Evolutionary conservation across 2,797 vertebrate species (phyloP), one percentile per base, ranked within the genome.

Genomic region (Sphenopsis melanotis): DNA sequence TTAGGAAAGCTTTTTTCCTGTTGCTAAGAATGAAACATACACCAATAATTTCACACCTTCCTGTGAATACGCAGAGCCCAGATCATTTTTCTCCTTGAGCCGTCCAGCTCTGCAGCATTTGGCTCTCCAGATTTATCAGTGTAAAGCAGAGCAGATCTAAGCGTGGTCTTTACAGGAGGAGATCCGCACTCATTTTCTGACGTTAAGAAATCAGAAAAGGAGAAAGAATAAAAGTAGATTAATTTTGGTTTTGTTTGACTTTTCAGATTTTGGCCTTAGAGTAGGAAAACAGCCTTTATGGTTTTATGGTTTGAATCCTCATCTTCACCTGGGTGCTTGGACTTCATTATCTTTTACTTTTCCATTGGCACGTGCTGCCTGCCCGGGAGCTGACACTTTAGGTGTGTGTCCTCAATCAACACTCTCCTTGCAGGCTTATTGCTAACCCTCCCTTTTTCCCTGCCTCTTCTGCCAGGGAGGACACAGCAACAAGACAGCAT

Each of bases 1-100:
- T 91, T 34, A 89, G 60, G 63, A 91, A 83, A 56, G 20, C n/a
- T 94, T 82, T 93, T 79, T 74, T 91, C 52, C n/a, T 34, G 9
- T 76, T 70, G 63, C 47, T 89, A 42, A 86, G 71, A 89, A 32
- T 71, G 41, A 63, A 89, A 79, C 34, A 44, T 14, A 42, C 24
- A 41, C 11, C 41, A 41, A 82, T 66, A 37, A 69, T 60, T 81
- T 92, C 59, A 88, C 39, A 77, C 32, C 11, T 15, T 16, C 11
- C 36, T 55, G 15, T 49, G 23, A 78, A 72, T 12, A 53, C 0
- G 0, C 29, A 15, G 18, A 80, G 27, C 41, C 27, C 57, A 46
- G 49, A 79, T 71, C 4, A 39, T 69, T 94, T 88, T 81, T 42
- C 80, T 91, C 49, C 20, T 37, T 44, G 23, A 83, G 52, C 24